These are phyloP conservation scores for Stigmatopora nigra DNA, from an alignment of 2,113 vertebrate species.

Conservation along the genomic window DNA sequence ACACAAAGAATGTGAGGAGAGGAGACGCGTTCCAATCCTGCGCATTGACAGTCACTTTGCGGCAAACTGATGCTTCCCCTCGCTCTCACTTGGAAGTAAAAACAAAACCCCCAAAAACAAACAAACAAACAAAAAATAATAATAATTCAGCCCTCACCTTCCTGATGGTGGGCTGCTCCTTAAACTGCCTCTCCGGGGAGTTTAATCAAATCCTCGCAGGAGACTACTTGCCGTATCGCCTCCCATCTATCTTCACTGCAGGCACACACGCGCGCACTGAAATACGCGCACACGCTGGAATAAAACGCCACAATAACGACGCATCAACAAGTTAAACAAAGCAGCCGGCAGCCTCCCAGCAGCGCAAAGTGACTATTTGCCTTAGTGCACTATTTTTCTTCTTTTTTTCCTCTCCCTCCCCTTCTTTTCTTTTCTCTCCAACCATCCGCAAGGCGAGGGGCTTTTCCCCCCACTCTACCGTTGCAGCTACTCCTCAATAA, in stretches of 20 bases:
- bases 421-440: slow-evolving; percentile 2
- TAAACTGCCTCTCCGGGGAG: slow-evolving; percentile 49
- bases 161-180: slow-evolving; percentile 47
- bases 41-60: slow-evolving; percentile 52
- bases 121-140: neutral
- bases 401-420: neutral
- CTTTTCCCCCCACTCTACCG: slow-evolving; percentile 39
- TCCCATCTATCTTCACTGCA: slow-evolving; percentile 54
- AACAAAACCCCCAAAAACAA: neutral
- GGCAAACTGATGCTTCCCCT: slow-evolving; percentile 23
- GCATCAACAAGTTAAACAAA: slow-evolving; percentile 71
- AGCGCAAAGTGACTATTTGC: slow-evolving; percentile 25
- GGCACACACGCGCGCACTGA: slow-evolving; percentile 27
- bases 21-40: slow-evolving; percentile 11
- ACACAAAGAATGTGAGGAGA: slow-evolving; percentile 14
- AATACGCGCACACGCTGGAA: neutral
- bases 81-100: slow-evolving; percentile 11
- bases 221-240: slow-evolving; percentile 44
- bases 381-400: slow-evolving; percentile 17
- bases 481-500: slow-evolving; percentile 66
- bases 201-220: slow-evolving; percentile 38
- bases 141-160: slow-evolving; percentile 45
- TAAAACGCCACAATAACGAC: slow-evolving; percentile 34
- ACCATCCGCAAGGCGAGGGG: slow-evolving; percentile 38
- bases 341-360: slow-evolving; percentile 40